Conservation (phyloP, 2,888 invertebrate species). For the Pseudococcus jackbeardsleyi region DNA sequence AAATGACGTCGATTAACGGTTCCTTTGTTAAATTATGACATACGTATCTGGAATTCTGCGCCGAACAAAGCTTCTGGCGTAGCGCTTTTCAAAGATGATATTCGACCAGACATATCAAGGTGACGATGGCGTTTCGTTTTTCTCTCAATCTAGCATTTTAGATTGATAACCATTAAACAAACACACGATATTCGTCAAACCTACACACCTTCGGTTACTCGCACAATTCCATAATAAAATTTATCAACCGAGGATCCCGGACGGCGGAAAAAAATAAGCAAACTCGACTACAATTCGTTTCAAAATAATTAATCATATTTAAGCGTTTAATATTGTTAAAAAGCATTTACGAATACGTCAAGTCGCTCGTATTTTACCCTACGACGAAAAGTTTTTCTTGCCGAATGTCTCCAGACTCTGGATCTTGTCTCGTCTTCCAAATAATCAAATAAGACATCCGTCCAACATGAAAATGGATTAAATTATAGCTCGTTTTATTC, state of each 20-base stretch:
- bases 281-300: not conserved
- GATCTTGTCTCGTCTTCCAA: not conserved
- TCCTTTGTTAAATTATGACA: slow-evolving; percentile 23
- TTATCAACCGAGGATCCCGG: not conserved
- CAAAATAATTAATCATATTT: slow-evolving; percentile 38
- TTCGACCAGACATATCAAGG: slow-evolving; percentile 1
- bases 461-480: not conserved
- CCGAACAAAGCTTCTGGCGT: not conserved
- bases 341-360: not conserved
- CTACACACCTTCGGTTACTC: slow-evolving; percentile 16
- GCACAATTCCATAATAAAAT: not conserved
- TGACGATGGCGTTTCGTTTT: not conserved
- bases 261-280: not conserved
- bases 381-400: not conserved
- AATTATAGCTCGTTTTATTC: not conserved
- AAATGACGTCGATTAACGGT: slow-evolving; percentile 26
- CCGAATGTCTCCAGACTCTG: not conserved
- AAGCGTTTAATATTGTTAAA: slow-evolving; percentile 31
- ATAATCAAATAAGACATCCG: slow-evolving; percentile 38
- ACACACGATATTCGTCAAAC: not conserved
- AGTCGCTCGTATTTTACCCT: not conserved
- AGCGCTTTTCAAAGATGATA: slow-evolving; percentile 17
- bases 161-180: slow-evolving; percentile 16
- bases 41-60: slow-evolving; percentile 1
- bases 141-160: not conserved